Percentiles rank a stretch among this genome's conserved stretches.
These are phyloP conservation scores for Cylindroiulus punctatus DNA, from an alignment of 2,888 invertebrate genomes.

Conservation along the genomic window DNA sequence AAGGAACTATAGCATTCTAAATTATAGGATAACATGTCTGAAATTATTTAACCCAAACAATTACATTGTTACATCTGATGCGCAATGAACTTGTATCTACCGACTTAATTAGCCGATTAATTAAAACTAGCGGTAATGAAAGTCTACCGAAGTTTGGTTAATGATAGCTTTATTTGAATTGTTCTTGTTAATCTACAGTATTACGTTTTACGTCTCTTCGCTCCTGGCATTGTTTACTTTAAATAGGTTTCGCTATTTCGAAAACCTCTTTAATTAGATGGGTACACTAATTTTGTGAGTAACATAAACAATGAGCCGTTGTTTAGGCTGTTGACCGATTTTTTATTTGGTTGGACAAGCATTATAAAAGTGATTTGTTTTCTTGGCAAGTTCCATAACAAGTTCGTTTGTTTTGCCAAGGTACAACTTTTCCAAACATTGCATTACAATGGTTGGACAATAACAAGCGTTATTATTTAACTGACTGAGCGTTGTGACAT, in stretches of 20 bases:
- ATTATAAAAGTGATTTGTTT: neutral
- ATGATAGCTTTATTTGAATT: neutral
- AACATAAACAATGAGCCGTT: neutral
- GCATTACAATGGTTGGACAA: neutral
- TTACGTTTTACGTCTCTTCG: neutral
- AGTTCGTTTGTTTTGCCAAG: neutral
- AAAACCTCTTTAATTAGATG: neutral
- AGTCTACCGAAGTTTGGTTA: neutral
- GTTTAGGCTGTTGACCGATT: neutral
- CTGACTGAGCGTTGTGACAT: neutral
- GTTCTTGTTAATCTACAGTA: neutral
- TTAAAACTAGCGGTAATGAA: neutral
- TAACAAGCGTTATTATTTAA: neutral
- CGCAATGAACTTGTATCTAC: neutral
- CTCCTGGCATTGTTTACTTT: neutral
- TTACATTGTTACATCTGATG: neutral
- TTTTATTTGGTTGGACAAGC: neutral
- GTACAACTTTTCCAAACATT: neutral
- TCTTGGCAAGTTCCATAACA: neutral
- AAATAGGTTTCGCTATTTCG: neutral
- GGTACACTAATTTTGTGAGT: neutral
- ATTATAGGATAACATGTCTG: too few species aligned
- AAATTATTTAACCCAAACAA: too few species aligned
- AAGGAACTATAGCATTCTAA: too few species aligned
- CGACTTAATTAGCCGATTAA: neutral